Conservation (phyloP, 2,888 invertebrate species). For the Leucozona laternaria region DNA sequence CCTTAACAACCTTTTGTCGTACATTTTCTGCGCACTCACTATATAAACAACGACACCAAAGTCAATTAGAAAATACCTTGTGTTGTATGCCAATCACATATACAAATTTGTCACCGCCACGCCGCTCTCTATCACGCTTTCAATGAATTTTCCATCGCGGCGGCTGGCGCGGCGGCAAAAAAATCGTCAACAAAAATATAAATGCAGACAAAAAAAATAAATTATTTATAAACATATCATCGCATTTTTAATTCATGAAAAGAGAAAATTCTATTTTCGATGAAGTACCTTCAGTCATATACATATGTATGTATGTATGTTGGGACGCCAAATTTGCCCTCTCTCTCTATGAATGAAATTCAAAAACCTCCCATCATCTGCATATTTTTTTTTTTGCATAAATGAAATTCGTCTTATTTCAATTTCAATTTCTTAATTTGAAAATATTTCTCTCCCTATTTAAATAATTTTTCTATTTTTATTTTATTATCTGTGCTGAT, state of each 20-base stretch:
- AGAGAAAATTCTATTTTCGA: constrained; percentile 62
- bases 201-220: constrained; percentile 1
- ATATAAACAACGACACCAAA: not conserved
- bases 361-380: not conserved
- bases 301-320: no score
- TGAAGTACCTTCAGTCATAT: not conserved
- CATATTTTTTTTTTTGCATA: not conserved
- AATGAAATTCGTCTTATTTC: not conserved
- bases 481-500: not conserved
- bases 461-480: not conserved
- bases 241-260: constrained; percentile 69
- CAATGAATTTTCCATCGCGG: constrained; percentile 50
- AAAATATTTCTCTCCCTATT: not conserved
- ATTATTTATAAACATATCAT: constrained; percentile 45
- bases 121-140: constrained; percentile 59
- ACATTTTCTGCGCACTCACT: constrained; percentile 3
- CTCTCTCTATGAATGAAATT: constrained; percentile 9
- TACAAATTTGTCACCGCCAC: constrained; percentile 62
- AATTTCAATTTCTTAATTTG: not conserved
- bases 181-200: not conserved
- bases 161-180: not conserved
- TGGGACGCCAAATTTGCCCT: not conserved
- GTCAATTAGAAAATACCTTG: constrained; percentile 12
- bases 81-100: constrained; percentile 57
- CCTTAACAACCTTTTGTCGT: not conserved